Base-by-base conservation (phyloP, 1,140 invertebrate species). In the Diuraphis noxia region DNA sequence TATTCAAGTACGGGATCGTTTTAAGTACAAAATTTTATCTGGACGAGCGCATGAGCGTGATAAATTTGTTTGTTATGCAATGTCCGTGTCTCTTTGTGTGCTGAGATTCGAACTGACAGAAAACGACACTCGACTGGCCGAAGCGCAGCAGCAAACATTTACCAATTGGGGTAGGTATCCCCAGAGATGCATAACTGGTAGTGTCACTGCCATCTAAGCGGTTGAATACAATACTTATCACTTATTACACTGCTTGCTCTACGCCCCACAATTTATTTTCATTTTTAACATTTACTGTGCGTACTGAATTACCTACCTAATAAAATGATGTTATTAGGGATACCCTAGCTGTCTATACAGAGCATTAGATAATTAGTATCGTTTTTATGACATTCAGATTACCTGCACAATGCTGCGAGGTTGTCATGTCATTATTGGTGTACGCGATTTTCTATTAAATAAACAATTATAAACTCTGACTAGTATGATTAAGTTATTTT, bases 81-180 rank as follows among this genome's bases (percentile, higher is more conserved):
- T 92, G 63, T 84, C 92, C 34, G 92, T 92, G n/a, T 92, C 92
- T 34, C 56, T 92, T 92, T 92, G 92, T 72, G 91, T 92, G 84
- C 72, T 92, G 25, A 92, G 92, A 92, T 92, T 92, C 56, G 92
- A 92, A 92, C 10, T 92, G 63, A 92, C 86, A 2, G 79, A 92
- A 46, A 63, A 92, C 43, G 40, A 38, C 30, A 36, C 40, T 25
- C 41, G 25, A 36, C 34, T 13, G 5, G 92, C 79, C 9, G 81
- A 88, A 38, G 41, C 21, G 9, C 84, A 52, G 81, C 77, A 82
- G 72, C 86, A 92, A 92, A 92, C 43, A 21, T 38, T 92, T 49
- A 88, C 49, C 46, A 49, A 92, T 86, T 84, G 91, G 92, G 81
- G 92, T 92, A 84, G 30, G 92, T 88, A 82, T 30, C 13, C 34